Percentiles rank a stretch among this genome's conserved stretches.
phyloP scores from a whole-genome alignment of 1,140 invertebrate genomes.

The Pachypsylla venusta region DNA sequence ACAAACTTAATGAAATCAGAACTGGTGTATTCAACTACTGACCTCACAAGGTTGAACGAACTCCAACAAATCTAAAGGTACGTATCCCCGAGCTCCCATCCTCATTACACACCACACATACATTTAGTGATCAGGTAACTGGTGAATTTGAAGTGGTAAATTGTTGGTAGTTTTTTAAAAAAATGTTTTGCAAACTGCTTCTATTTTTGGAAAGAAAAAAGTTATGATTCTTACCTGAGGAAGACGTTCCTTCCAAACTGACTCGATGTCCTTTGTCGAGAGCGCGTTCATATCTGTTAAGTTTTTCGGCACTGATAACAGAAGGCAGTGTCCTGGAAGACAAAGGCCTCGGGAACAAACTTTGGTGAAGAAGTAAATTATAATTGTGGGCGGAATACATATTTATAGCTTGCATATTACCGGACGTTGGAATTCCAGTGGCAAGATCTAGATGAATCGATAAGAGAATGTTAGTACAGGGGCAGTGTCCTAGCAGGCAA shows the following conservation, averaged over 20 bases:
- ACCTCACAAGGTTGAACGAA: too few relatives aligned
- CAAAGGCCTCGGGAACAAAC: slow-evolving; percentile 46
- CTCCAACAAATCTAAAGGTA: too few relatives aligned
- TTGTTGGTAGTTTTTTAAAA: too few relatives aligned
- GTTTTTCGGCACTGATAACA: slow-evolving; percentile 20
- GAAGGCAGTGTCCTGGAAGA: slow-evolving; percentile 3
- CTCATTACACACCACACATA: too few relatives aligned
- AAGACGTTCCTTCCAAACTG: slow-evolving; percentile 16
- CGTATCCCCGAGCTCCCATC: too few relatives aligned
- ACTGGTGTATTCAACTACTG: too few relatives aligned
- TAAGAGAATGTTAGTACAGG: background rate
- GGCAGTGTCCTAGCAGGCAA: background rate
- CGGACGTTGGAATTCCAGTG: slow-evolving; percentile 43
- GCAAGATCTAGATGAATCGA: slow-evolving; percentile 39
- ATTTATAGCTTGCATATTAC: slow-evolving; percentile 10
- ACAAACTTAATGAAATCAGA: too few relatives aligned
- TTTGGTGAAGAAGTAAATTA: slow-evolving; percentile 64
- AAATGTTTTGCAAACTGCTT: too few relatives aligned
- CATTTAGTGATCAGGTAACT: too few relatives aligned
- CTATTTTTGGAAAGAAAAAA: too few relatives aligned
- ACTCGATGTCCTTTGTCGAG: slow-evolving; percentile 38
- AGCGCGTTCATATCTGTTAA: slow-evolving; percentile 41
- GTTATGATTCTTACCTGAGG: slow-evolving; percentile 5
- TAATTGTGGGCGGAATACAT: slow-evolving; percentile 43
- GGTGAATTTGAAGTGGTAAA: too few relatives aligned